Conservation (phyloP, 2,797 vertebrate species). For the Octomys mimax region DNA sequence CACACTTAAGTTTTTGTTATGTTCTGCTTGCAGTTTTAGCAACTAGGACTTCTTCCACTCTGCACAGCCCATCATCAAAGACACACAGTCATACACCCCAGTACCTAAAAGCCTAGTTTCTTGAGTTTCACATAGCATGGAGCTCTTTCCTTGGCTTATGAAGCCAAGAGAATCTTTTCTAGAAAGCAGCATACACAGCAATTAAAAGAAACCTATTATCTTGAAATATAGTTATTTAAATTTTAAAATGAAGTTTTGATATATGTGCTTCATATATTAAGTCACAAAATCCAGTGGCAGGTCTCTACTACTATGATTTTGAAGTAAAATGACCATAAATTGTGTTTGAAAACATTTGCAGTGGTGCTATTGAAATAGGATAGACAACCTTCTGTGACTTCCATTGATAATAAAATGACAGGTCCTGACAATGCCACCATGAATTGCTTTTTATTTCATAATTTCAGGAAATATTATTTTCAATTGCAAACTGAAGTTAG, state of each 20-base stretch:
- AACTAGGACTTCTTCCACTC: not conserved
- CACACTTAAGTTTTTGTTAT: constrained; percentile 32
- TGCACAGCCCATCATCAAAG: not conserved
- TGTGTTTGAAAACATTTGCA: constrained; percentile 10
- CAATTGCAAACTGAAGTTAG: constrained; percentile 21
- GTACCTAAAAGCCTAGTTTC: not conserved
- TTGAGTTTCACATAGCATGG: not conserved
- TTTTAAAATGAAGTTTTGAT: constrained; percentile 10
- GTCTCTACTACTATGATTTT: not conserved
- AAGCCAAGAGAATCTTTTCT: not conserved
- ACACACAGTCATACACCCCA: not conserved
- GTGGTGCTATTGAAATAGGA: not conserved
- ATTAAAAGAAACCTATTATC: not conserved
- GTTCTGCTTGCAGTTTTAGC: constrained; percentile 11
- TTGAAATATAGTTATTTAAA: constrained; percentile 51
- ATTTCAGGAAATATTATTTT: not conserved
- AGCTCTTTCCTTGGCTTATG: not conserved
- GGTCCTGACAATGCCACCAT: not conserved
- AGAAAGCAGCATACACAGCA: constrained; percentile 1
- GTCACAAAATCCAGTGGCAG: not conserved
- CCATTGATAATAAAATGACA: constrained; percentile 34
- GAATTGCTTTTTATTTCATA: constrained; percentile 8
- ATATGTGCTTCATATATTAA: not conserved
- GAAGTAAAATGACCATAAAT: not conserved
- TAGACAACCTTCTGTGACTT: constrained; percentile 41